phyloP scores from a whole-genome alignment of 92 coral and sea anemone genomes.

The Actinostola sp. region DNA sequence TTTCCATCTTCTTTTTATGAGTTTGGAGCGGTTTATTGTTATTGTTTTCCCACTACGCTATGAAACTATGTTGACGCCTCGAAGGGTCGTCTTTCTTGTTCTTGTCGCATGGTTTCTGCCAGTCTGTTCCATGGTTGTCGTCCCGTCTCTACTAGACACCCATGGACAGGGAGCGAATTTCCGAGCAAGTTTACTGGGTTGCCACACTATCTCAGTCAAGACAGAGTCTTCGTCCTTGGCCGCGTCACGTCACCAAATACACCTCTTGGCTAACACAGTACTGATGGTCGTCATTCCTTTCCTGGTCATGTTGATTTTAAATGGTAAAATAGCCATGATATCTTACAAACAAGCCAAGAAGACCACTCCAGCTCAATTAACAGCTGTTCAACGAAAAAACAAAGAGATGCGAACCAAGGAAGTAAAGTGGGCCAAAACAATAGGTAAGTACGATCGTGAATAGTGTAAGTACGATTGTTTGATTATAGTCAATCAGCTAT shows the following conservation, averaged over 20 bases:
- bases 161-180: conserved; percentile 22
- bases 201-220: not conserved
- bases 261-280: conserved; percentile 21
- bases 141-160: conserved; percentile 27
- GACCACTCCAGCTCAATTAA: not conserved
- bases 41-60: conserved; percentile 44
- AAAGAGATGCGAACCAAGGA: conserved; percentile 26
- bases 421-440: conserved; percentile 67
- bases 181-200: conserved; percentile 14
- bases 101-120: conserved; percentile 40
- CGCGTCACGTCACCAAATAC: conserved; percentile 21
- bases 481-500: too few species aligned
- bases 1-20: conserved; percentile 31
- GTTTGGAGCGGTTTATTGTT: conserved; percentile 49
- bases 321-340: conserved; percentile 41
- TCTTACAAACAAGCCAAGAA: conserved; percentile 45
- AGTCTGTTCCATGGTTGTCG: conserved; percentile 10
- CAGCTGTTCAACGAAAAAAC: not conserved
- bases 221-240: not conserved
- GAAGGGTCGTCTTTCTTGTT: conserved; percentile 1
- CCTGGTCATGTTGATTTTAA: conserved; percentile 26
- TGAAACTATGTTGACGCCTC: not conserved
- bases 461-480: too few species aligned
- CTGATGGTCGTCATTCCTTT: conserved; percentile 36
- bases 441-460: conserved; percentile 32